A percentile compares a stretch with the other conserved stretches of the same genome.
phyloP scores from a whole-genome alignment of 2,888 invertebrate genomes.

The Eutolmus rufibarbis region DNA sequence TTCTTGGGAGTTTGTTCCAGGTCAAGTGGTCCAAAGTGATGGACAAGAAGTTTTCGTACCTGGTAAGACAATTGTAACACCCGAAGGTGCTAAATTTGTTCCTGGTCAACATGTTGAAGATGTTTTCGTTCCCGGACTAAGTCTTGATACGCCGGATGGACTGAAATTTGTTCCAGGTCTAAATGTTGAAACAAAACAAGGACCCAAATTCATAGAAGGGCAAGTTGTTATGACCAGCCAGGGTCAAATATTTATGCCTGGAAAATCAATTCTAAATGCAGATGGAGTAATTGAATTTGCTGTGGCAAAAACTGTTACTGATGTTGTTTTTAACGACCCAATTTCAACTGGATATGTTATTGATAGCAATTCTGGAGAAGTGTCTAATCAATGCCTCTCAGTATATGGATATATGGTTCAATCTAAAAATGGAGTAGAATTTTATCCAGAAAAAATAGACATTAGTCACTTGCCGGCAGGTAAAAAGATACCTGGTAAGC shows the following conservation, averaged over 20 bases:
- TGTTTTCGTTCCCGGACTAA: slow-evolving; percentile 70
- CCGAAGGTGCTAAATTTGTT: slow-evolving; percentile 70
- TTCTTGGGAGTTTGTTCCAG: slow-evolving; percentile 72
- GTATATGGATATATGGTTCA: slow-evolving; percentile 75
- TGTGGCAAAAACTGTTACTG: slow-evolving; percentile 35
- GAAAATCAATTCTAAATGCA: slow-evolving; percentile 65
- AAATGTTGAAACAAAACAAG: slow-evolving; percentile 74
- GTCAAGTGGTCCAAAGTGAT: slow-evolving; percentile 67
- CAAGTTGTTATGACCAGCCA: slow-evolving; percentile 76
- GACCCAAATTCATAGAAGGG: slow-evolving; percentile 80
- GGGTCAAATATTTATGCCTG: slow-evolving; percentile 71
- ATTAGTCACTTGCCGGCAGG: slow-evolving; percentile 66
- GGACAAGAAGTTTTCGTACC: slow-evolving; percentile 68
- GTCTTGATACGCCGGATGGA: slow-evolving; percentile 67
- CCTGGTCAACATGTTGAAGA: slow-evolving; percentile 69
- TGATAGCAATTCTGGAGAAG: slow-evolving; percentile 66
- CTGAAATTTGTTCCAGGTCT: slow-evolving; percentile 72
- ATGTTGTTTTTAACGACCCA: slow-evolving; percentile 63
- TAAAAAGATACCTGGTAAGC: slow-evolving; percentile 71
- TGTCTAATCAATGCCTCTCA: slow-evolving; percentile 66
- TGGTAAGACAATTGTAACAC: slow-evolving; percentile 70
- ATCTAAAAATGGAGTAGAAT: slow-evolving; percentile 71
- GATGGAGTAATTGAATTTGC: slow-evolving; percentile 66
- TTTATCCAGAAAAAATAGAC: slow-evolving; percentile 64
- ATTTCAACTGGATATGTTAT: slow-evolving; percentile 67